Conservation (phyloP, 2,888 invertebrate species). For the Escarpia spicata region DNA sequence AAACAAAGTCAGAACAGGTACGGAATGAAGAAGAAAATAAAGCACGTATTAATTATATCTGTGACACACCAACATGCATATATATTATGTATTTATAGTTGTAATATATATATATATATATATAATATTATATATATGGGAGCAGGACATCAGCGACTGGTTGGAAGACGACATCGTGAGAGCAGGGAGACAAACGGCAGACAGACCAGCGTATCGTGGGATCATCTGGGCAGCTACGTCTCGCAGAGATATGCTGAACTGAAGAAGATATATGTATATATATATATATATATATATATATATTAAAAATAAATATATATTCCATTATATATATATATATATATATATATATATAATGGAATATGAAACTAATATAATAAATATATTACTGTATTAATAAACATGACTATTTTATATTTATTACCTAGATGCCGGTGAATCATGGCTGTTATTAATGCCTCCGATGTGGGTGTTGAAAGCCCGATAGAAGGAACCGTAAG, state of each 20-base stretch:
- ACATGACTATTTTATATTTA: not conserved
- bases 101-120: not conserved
- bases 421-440: not conserved
- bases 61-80: not conserved
- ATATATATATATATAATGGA: no score
- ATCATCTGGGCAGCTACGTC: no score
- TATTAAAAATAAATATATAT: no score
- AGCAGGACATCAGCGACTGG: no score
- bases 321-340: no score
- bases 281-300: no score
- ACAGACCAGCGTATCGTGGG: no score
- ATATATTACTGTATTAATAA: not conserved
- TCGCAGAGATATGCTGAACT: no score
- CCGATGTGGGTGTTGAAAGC: not conserved
- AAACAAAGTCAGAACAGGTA: not conserved
- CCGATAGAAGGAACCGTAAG: not conserved
- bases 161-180: no score
- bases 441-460: not conserved
- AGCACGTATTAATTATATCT: not conserved
- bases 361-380: no score
- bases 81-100: not conserved
- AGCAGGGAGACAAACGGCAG: no score
- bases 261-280: no score
- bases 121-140: not conserved
- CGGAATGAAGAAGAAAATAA: not conserved